Evolutionary conservation across 2,113 vertebrate genomes (phyloP).

Genomic region (Oncorhynchus masou): DNA sequence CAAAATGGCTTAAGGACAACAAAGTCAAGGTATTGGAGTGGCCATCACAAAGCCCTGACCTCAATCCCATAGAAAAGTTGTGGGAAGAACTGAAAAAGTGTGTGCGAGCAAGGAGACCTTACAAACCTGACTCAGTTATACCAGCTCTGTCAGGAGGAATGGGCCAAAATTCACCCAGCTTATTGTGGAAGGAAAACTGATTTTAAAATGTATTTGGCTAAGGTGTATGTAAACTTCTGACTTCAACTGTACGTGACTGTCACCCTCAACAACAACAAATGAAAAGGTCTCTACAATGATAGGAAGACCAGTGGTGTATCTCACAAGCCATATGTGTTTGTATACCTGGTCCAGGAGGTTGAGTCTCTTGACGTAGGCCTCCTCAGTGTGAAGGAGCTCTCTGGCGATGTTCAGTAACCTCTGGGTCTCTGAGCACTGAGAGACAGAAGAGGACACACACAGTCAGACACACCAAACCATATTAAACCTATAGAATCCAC

Average conservation of each 20-base stretch:
- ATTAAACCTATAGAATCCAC: neutral
- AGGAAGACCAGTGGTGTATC: neutral
- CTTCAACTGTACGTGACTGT: neutral
- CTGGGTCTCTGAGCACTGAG: constrained; percentile 82
- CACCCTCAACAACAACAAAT: constrained; percentile 1
- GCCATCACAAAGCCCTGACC: too few species aligned
- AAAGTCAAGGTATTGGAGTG: too few species aligned
- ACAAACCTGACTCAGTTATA: too few species aligned
- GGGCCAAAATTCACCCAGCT: too few species aligned
- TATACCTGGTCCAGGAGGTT: constrained; percentile 94
- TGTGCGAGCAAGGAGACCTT: too few species aligned
- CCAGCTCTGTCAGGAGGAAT: too few species aligned
- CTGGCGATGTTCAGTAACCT: constrained; percentile 92
- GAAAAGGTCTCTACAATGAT: neutral
- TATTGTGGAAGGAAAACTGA: too few species aligned
- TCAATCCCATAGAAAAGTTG: too few species aligned
- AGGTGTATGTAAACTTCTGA: too few species aligned
- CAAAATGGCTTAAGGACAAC: too few species aligned
- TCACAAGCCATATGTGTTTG: neutral
- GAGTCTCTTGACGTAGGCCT: constrained; percentile 90
- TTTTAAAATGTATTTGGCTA: too few species aligned
- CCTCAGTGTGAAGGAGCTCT: constrained; percentile 93
- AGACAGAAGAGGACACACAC: constrained; percentile 15
- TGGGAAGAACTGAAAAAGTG: too few species aligned
- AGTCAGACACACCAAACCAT: neutral